Percentiles rank a stretch among this genome's conserved stretches.
Evolutionary conservation across 2,888 invertebrate species (phyloP).

Genomic region (Folsomia candida): DNA sequence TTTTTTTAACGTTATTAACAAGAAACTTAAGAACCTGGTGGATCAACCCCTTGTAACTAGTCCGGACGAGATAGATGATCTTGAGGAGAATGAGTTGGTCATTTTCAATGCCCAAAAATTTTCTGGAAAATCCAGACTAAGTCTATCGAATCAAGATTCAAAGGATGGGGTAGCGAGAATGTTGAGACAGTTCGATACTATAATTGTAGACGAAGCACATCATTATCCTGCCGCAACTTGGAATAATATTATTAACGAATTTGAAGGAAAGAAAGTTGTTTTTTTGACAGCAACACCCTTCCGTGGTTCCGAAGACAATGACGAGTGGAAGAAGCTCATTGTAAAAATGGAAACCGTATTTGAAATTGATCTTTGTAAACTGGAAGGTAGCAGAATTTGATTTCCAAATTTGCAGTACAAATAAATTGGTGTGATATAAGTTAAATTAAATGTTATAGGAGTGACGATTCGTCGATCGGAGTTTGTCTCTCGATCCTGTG

Average conservation of each 20-base stretch:
- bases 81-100: slow-evolving; percentile 7
- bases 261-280: slow-evolving; percentile 13
- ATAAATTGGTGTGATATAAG: too few species aligned
- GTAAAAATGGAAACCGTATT: not conserved
- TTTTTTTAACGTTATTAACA: slow-evolving; percentile 7
- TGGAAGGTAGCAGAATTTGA: not conserved
- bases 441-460: too few species aligned
- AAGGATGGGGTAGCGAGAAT: slow-evolving; percentile 1
- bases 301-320: not conserved
- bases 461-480: too few species aligned
- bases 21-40: not conserved
- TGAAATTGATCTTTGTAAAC: not conserved
- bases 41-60: not conserved
- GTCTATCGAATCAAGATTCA: not conserved
- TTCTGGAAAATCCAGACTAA: slow-evolving; percentile 13
- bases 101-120: slow-evolving; percentile 34
- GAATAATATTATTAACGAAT: slow-evolving; percentile 13
- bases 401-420: too few species aligned
- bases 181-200: slow-evolving; percentile 20
- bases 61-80: not conserved
- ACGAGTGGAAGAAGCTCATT: slow-evolving; percentile 12
- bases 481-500: too few species aligned
- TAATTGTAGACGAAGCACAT: slow-evolving; percentile 36
- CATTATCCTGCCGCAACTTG: slow-evolving; percentile 28
- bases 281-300: slow-evolving; percentile 31